phyloP scores from a whole-genome alignment of 2,797 vertebrate species.

The Pyrocephalus nanus region DNA sequence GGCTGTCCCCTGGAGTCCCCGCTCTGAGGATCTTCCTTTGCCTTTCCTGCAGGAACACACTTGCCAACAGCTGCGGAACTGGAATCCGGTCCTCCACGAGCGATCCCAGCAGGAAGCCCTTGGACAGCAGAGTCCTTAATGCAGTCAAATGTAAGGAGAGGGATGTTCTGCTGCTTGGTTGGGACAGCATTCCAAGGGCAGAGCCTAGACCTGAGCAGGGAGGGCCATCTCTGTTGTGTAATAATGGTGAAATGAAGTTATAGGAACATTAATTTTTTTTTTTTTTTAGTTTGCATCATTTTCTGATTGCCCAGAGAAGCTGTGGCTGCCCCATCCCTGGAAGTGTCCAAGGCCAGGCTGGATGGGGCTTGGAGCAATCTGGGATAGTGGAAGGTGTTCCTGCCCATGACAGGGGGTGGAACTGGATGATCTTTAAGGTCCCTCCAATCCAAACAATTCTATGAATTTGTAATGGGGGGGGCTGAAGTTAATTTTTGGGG shows the following conservation, averaged over 20 bases:
- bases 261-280: not conserved
- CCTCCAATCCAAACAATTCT: not conserved
- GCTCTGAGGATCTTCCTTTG: not conserved
- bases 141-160: slow-evolving; percentile 93
- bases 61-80: slow-evolving; percentile 98
- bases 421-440: not conserved
- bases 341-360: not conserved
- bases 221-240: not conserved
- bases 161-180: not conserved
- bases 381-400: not conserved
- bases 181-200: not conserved
- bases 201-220: not conserved
- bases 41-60: slow-evolving; percentile 87
- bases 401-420: not conserved
- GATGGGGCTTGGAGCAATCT: not conserved
- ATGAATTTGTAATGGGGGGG: not conserved
- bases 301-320: not conserved
- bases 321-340: not conserved
- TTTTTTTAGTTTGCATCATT: not conserved
- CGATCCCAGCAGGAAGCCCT: slow-evolving; percentile 95
- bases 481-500: not conserved
- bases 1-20: not conserved
- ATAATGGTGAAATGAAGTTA: not conserved
- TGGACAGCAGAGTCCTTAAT: slow-evolving; percentile 98
- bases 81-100: slow-evolving; percentile 98